Evolutionary conservation across 2,888 invertebrate genomes (phyloP), one percentile per base, ranked within the genome.

Genomic region (Orthosia cruda): DNA sequence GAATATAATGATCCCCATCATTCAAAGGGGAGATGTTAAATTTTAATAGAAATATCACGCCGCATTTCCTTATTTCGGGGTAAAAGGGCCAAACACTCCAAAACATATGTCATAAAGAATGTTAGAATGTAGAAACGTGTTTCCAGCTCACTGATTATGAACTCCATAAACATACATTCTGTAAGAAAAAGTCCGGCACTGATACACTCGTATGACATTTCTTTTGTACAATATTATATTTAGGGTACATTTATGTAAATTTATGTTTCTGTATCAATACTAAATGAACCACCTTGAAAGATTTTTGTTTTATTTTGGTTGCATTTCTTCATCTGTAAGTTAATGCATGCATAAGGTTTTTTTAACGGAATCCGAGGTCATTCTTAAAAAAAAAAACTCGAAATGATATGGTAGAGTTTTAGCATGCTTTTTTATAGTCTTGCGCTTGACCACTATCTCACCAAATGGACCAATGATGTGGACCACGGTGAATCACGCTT

Each of bases 81-180:
- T 49, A 52, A 68, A 73, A 74, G 32, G 45, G 16, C 12, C 59
- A 64, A 67, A 75, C 45, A n/a, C 49, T 66, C 47, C 57, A 69
- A 65, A 69, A 70, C 23, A 63, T 49, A 64, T 55, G 62, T 63
- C 58, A 67, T 71, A 79, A 71, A 80, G 50, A 79, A 75, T 69
- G 62, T 71, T 40, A 4, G 26, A 40, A 66, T 79, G 40, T 75
- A 71, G 50, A 75, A 75, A 69, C 79, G 75, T 58, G 55, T 79
- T 82, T 80, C 63, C 80, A 80, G 63, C 50, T 67, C 80, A 80
- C 57, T 80, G 75, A 76, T 63, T 80, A 59, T 76, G 75, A 49
- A 76, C 63, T 71, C 65, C 75, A 67, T 80, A 71, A 76, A 63
- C 57, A 54, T 20, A 71, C 18, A 59, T 80, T 80, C 40, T 47